Percentiles rank a stretch among this genome's conserved stretches.
Evolutionary conservation across 2,888 invertebrate genomes (phyloP).

Genomic region (Amaurobius ferox): DNA sequence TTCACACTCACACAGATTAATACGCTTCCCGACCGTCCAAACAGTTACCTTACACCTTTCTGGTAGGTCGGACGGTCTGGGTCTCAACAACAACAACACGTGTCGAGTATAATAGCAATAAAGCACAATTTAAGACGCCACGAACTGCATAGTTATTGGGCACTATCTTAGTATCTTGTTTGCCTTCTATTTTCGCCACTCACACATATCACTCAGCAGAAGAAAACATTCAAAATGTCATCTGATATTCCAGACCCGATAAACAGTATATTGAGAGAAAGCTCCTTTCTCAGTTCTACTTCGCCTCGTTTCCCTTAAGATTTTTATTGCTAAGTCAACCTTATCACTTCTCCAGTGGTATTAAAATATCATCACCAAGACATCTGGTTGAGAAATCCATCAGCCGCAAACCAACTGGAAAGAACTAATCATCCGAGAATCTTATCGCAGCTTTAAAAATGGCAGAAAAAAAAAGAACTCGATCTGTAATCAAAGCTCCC

Average conservation of each 20-base stretch:
- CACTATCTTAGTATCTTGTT: no score
- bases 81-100: no score
- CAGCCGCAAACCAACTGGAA: not conserved
- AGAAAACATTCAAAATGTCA: not conserved
- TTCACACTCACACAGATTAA: no score
- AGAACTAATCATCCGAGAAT: not conserved
- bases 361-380: constrained; percentile 4
- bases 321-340: not conserved
- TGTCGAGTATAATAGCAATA: no score
- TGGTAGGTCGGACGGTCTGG: no score
- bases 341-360: not conserved
- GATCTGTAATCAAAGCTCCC: constrained; percentile 11
- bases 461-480: not conserved
- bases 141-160: no score
- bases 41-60: no score
- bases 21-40: no score
- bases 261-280: not conserved
- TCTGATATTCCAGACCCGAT: not conserved
- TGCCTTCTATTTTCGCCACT: not conserved
- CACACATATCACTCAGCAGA: not conserved
- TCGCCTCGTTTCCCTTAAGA: not conserved
- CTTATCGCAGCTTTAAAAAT: constrained; percentile 3
- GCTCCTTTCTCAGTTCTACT: not conserved
- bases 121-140: no score
- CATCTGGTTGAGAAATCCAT: not conserved